Percentiles rank a stretch among this genome's conserved stretches.
phyloP scores from a whole-genome alignment of 2,888 invertebrate genomes.

The Agriopis aurantiaria region DNA sequence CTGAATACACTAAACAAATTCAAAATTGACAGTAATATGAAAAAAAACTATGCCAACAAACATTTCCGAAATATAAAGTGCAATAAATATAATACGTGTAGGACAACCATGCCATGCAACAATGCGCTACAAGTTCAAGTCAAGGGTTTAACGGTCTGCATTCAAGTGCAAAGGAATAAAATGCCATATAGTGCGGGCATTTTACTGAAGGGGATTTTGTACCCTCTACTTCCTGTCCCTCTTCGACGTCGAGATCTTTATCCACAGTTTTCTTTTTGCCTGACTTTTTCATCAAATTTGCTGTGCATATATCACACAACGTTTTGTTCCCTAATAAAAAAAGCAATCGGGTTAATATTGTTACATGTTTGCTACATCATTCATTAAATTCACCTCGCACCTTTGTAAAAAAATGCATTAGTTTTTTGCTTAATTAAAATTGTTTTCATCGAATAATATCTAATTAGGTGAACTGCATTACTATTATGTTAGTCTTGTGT shows the following conservation, averaged over 20 bases:
- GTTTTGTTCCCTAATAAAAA: slow-evolving; percentile 94
- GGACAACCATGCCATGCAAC: slow-evolving; percentile 47
- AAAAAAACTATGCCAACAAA: slow-evolving; percentile 16
- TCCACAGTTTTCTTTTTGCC: slow-evolving; percentile 88
- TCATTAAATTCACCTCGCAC: not conserved
- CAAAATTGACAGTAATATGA: not conserved
- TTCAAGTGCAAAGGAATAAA: slow-evolving; percentile 43
- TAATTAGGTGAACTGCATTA: slow-evolving; percentile 33
- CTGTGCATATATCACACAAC: slow-evolving; percentile 94
- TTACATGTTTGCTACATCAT: slow-evolving; percentile 34
- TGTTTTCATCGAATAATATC: not conserved
- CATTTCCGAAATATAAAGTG: slow-evolving; percentile 17
- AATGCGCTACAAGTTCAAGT: slow-evolving; percentile 29
- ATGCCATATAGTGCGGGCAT: slow-evolving; percentile 41
- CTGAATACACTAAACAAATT: not conserved
- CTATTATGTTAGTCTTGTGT: slow-evolving; percentile 51
- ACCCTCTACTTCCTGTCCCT: slow-evolving; percentile 78
- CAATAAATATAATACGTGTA: slow-evolving; percentile 13
- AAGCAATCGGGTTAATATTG: slow-evolving; percentile 66
- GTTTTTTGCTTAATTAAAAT: not conserved
- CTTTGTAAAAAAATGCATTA: not conserved
- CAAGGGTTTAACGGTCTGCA: slow-evolving; percentile 37
- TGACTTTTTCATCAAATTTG: slow-evolving; percentile 90
- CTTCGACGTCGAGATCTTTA: slow-evolving; percentile 80
- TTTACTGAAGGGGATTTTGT: slow-evolving; percentile 53